Evolutionary conservation across 2,888 invertebrate species (phyloP).

Genomic region (Spisula subtruncata): DNA sequence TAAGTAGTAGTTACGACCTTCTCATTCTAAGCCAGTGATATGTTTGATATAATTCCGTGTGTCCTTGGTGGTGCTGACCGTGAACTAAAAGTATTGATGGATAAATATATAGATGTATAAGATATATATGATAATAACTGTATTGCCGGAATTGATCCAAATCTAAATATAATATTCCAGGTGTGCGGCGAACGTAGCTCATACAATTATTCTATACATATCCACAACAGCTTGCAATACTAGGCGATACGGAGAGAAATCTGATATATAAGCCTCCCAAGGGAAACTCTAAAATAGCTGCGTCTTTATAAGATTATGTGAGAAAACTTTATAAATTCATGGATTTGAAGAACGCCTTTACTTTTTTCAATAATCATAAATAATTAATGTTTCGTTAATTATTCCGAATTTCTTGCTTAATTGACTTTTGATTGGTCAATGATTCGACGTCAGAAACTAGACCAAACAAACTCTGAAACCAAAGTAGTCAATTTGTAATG

Average conservation of each 20-base stretch:
- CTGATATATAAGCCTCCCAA: background rate
- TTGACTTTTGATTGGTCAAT: no score
- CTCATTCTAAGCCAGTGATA: no score
- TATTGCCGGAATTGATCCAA: background rate
- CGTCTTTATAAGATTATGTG: background rate
- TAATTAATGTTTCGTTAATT: no score
- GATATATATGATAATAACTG: background rate
- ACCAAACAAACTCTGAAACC: no score
- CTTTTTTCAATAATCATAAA: no score
- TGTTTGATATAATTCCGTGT: no score
- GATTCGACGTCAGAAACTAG: no score
- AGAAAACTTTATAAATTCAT: background rate
- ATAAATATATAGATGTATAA: background rate
- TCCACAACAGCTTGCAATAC: background rate
- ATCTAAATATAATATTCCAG: background rate
- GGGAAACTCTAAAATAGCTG: background rate
- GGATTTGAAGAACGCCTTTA: background rate
- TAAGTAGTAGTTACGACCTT: no score
- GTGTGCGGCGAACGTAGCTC: background rate
- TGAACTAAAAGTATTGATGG: no score
- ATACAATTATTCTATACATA: background rate
- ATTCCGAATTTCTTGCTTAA: no score
- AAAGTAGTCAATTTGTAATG: no score
- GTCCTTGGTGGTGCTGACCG: no score
- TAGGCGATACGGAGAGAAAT: background rate